Conservation (phyloP, 1,140 invertebrate species). For the Leptonema lineaticorne region DNA sequence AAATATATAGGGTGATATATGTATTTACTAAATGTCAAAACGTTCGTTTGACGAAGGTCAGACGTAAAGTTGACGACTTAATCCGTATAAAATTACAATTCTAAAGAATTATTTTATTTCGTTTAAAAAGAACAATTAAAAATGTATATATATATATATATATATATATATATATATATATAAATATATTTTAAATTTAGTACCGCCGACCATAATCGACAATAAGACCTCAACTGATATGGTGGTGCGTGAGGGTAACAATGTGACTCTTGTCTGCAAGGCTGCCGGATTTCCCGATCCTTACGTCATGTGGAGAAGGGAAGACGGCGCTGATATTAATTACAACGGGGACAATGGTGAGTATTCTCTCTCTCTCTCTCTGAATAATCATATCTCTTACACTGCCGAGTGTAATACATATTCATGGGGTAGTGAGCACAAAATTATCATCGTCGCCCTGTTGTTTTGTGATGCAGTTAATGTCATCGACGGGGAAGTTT, state of each 20-base stretch:
- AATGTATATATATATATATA: no score
- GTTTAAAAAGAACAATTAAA: no score
- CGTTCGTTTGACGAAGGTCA: no score
- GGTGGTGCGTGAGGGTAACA: slow-evolving; percentile 84
- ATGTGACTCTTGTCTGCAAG: slow-evolving; percentile 84
- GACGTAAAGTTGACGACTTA: no score
- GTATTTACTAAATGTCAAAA: no score
- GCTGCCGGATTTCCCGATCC: slow-evolving; percentile 87
- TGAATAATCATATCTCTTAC: background rate
- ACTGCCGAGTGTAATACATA: background rate
- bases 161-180: no score
- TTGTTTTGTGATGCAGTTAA: slow-evolving; percentile 63
- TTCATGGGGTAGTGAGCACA: background rate
- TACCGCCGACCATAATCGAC: slow-evolving; percentile 79
- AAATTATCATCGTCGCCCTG: background rate
- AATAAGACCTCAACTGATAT: slow-evolving; percentile 85
- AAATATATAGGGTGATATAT: no score
- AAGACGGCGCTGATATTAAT: slow-evolving; percentile 83
- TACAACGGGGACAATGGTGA: slow-evolving; percentile 81
- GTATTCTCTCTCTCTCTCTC: no score
- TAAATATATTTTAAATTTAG: no score
- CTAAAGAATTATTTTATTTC: no score
- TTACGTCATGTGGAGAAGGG: slow-evolving; percentile 87
- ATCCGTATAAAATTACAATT: no score
- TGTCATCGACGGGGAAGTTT: slow-evolving; percentile 76